Evolutionary conservation across 2,113 vertebrate genomes (phyloP), one percentile per base, ranked within the genome.

Genomic region (Anoura caudifer): DNA sequence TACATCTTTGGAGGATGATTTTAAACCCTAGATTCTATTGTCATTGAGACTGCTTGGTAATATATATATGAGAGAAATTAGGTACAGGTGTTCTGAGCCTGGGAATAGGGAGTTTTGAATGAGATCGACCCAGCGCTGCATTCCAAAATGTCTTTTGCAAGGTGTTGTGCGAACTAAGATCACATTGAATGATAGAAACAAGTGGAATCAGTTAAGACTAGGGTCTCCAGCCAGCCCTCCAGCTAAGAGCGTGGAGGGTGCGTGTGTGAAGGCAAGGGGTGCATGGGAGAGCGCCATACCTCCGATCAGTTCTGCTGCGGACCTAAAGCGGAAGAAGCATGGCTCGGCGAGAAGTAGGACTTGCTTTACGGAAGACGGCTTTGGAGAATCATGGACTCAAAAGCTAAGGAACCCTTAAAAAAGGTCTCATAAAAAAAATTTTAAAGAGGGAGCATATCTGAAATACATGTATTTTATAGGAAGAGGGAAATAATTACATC

Each of bases 401-500:
- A 22, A 52, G 31, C 75, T 77, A 77, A 77, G 31, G 43, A 47
- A 50, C 28, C 75, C 28, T 47, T 4, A 72, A 87, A 67, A 83
- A 73, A 65, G 36, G 12, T 54, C 9, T 75, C 45, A 56, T 67
- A 22, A 52, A 88, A 56, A 26, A 36, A 2, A 12, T 87, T 95
- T 86, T 6, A 3, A 88, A 91, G 26, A 93, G 16, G 56, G 41
- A 69, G 24, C 8, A 15, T 80, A 83, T 16, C 54, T 82, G 28
- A 94, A 95, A 93, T 61, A 81, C 7, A 61, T 63, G 28, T 43
- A 28, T 82, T 94, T 91, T 89, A 2, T 80, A 83, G 63, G 31
- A 72, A 97, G 94, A 61, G 36, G 8, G 47, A 85, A 93, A 73
- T 86, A 77, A 80, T 76, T 90, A 73, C 77, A 79, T 33, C 75